These are phyloP conservation scores for Palythoa grandiflora DNA, from an alignment of 92 coral and sea anemone species.

Conservation along the genomic window DNA sequence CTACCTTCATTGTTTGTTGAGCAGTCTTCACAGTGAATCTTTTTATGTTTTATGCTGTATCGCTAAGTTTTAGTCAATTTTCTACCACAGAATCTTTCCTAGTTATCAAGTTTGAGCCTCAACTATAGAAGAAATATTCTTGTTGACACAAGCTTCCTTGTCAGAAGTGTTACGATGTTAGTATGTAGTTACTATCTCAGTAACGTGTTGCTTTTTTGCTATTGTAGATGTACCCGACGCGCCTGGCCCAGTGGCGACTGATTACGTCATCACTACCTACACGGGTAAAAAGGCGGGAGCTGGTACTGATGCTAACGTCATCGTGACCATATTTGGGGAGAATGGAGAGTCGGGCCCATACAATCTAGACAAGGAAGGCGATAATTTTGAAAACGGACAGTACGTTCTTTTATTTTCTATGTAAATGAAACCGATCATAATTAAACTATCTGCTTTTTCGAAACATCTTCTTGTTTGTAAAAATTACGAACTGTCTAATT, in stretches of 20 bases:
- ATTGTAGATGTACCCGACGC: neutral
- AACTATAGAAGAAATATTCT: too few relatives aligned
- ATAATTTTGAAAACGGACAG: constrained; percentile 42
- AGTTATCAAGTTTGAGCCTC: too few relatives aligned
- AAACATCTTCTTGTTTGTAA: too few relatives aligned
- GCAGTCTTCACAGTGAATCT: too few relatives aligned
- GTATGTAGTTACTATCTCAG: too few relatives aligned
- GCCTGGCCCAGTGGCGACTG: constrained; percentile 10
- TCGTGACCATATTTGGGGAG: constrained; percentile 34
- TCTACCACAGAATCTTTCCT: too few relatives aligned
- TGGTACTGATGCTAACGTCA: constrained; percentile 42
- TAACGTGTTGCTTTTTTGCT: neutral
- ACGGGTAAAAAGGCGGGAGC: constrained; percentile 39
- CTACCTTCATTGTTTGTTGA: too few relatives aligned
- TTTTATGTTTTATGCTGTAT: too few relatives aligned
- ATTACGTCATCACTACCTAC: constrained; percentile 30
- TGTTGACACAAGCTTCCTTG: too few relatives aligned
- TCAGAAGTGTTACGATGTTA: too few relatives aligned
- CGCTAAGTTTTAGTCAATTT: too few relatives aligned
- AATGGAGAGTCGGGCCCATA: constrained; percentile 31
- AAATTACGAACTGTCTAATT: neutral
- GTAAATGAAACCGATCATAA: neutral
- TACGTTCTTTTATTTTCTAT: neutral
- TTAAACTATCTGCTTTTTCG: too few relatives aligned
- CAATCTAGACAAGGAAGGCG: constrained; percentile 16